A percentile compares a stretch with the other conserved stretches of the same genome.
phyloP scores from a whole-genome alignment of 2,888 invertebrate genomes.

The Luperina nickerlii region DNA sequence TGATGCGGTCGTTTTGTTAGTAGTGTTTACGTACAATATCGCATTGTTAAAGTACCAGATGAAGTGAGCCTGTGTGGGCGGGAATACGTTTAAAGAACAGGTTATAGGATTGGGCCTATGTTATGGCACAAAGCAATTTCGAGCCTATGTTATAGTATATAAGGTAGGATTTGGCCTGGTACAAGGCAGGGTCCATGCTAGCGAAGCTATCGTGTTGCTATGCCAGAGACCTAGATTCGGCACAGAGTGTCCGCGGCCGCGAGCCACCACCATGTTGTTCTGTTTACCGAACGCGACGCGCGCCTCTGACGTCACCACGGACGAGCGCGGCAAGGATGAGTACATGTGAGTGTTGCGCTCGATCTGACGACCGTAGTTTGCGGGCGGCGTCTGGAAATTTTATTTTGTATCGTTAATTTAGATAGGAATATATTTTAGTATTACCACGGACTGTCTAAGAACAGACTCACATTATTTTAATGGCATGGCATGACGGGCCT shows the following conservation, averaged over 20 bases:
- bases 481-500: background rate
- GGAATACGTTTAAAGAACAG: background rate
- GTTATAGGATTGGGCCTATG: background rate
- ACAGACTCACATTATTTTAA: background rate
- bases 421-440: background rate
- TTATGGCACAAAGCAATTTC: background rate
- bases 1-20: background rate
- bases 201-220: slow-evolving; percentile 64
- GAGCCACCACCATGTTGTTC: slow-evolving; percentile 74
- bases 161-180: slow-evolving; percentile 7
- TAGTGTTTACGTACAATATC: background rate
- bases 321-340: slow-evolving; percentile 94
- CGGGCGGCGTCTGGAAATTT: slow-evolving; percentile 92
- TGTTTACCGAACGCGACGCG: slow-evolving; percentile 94
- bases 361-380: slow-evolving; percentile 93
- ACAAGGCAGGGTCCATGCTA: slow-evolving; percentile 47
- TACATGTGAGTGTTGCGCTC: slow-evolving; percentile 92
- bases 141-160: background rate
- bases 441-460: background rate
- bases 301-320: slow-evolving; percentile 89
- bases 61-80: background rate
- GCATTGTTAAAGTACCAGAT: background rate
- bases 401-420: background rate
- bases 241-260: slow-evolving; percentile 95
- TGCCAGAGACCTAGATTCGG: slow-evolving; percentile 95